A percentile compares a stretch with the other conserved stretches of the same genome.
These are phyloP conservation scores for Cephalopholis sonnerati DNA, from an alignment of 2,113 vertebrate genomes.

Conservation along the genomic window DNA sequence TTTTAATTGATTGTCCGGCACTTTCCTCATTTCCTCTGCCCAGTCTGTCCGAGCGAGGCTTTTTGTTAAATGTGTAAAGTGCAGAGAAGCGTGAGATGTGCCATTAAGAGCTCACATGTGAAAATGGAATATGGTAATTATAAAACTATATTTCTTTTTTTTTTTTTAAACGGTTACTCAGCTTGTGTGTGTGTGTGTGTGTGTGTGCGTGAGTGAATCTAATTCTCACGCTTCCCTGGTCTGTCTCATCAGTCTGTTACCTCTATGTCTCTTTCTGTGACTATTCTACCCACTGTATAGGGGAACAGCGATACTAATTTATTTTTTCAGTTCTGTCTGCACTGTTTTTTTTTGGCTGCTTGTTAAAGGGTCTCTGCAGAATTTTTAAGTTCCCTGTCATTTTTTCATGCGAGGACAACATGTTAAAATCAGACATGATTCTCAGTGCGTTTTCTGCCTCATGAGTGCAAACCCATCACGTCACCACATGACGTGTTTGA, in stretches of 20 bases:
- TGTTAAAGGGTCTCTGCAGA: neutral
- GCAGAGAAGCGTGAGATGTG: neutral
- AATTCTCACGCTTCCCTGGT: neutral
- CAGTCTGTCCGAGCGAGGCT: neutral
- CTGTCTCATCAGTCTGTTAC: neutral
- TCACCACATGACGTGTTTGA: neutral
- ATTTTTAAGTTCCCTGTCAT: neutral
- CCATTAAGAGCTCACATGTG: conserved; percentile 21
- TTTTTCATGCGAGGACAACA: neutral
- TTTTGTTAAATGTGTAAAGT: conserved; percentile 42
- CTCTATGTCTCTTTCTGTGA: neutral
- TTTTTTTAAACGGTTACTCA: neutral
- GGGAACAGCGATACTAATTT: neutral
- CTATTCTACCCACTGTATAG: neutral
- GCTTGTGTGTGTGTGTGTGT: neutral
- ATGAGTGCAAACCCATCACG: neutral
- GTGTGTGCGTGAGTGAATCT: neutral
- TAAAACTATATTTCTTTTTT: conserved; percentile 24
- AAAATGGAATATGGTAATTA: conserved; percentile 40
- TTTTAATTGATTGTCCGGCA: conserved; percentile 59
- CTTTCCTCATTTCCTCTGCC: conserved; percentile 58
- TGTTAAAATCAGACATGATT: neutral
- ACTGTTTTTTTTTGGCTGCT: neutral
- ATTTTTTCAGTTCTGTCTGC: neutral
- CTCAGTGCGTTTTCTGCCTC: neutral